phyloP scores from a whole-genome alignment of 2,797 vertebrate species.

The Protonibea diacanthus region DNA sequence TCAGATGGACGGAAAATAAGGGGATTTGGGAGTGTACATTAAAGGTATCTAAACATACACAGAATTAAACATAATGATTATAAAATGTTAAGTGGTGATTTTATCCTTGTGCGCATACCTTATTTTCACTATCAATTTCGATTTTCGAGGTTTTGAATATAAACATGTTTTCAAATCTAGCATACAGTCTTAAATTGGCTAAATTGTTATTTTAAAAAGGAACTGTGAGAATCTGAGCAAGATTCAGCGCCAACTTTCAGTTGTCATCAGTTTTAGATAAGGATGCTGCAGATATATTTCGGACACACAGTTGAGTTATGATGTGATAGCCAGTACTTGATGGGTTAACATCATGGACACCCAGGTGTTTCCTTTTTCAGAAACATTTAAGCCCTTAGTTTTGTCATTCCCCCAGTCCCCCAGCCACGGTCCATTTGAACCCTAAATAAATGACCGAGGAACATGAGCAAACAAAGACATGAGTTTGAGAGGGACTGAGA shows the following conservation, averaged over 20 bases:
- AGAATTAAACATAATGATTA: no score
- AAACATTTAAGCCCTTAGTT: neutral
- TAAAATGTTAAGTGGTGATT: no score
- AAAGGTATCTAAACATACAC: no score
- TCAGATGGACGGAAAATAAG: no score
- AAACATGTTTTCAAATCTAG: neutral
- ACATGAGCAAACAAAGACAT: slow-evolving; percentile 16
- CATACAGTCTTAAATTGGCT: neutral
- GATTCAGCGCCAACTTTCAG: neutral
- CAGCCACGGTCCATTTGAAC: neutral
- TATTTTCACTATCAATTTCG: no score
- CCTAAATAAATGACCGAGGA: neutral
- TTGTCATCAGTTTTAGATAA: neutral
- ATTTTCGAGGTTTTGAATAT: neutral
- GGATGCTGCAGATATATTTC: neutral
- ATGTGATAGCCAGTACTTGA: neutral
- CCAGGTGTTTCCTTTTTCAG: no score
- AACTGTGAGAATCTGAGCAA: neutral
- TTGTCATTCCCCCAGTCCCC: neutral
- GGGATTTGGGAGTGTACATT: no score
- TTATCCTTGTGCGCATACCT: no score
- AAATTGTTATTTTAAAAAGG: neutral
- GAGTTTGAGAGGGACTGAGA: slow-evolving; percentile 9
- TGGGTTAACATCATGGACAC: no score
- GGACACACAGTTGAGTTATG: neutral